These are phyloP conservation scores for Crematogaster levior DNA, from an alignment of 2,888 invertebrate species.

Conservation along the genomic window DNA sequence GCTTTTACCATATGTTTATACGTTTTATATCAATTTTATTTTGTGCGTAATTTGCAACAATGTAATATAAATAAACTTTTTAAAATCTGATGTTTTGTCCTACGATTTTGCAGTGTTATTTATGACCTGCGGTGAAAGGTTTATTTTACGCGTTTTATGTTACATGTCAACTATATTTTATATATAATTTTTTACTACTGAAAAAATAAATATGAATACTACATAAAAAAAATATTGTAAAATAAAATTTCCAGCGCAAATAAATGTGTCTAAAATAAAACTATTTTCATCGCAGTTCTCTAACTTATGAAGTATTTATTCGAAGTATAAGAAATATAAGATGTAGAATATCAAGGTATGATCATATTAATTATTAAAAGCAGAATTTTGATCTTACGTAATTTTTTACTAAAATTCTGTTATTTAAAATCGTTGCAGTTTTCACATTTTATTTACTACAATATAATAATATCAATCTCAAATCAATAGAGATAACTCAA, in stretches of 20 bases:
- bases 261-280: neutral
- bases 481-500: neutral
- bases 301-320: neutral
- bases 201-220: neutral
- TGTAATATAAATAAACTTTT: neutral
- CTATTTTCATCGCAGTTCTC: neutral
- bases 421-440: neutral
- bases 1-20: neutral
- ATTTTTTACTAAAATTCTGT: neutral
- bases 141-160: conserved; percentile 13
- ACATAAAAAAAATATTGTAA: neutral
- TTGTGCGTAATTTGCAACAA: neutral
- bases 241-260: neutral
- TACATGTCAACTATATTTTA: conserved; percentile 4
- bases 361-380: neutral
- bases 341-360: neutral
- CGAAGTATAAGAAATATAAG: neutral
- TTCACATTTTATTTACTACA: too few species aligned
- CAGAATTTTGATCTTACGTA: neutral
- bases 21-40: neutral
- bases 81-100: neutral
- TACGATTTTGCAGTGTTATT: neutral
- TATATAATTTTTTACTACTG: neutral
- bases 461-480: neutral
- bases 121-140: conserved; percentile 1